Evolutionary conservation across 2,797 vertebrate genomes (phyloP).

Genomic region (Orestias chungarensis): DNA sequence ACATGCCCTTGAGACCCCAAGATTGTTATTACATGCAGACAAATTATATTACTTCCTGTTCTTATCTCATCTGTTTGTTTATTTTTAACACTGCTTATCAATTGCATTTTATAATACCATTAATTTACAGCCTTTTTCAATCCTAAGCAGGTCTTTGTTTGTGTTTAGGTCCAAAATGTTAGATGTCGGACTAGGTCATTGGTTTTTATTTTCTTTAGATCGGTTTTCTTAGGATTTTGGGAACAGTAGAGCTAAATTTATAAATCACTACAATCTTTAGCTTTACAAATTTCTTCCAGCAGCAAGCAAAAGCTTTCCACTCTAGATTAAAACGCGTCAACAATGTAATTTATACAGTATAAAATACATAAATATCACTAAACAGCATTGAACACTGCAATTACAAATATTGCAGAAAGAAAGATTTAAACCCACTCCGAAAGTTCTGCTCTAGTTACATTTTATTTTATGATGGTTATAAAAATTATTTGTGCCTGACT

Average conservation of each 20-base stretch:
- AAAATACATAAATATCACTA: background rate
- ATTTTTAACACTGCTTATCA: background rate
- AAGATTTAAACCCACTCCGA: background rate
- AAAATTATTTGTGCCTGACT: constrained; percentile 1
- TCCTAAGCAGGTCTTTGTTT: background rate
- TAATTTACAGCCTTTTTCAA: background rate
- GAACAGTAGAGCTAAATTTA: background rate
- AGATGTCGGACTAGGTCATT: background rate
- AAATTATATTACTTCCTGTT: no score
- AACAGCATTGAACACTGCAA: background rate
- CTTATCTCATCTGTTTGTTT: no score
- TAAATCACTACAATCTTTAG: background rate
- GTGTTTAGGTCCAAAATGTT: background rate
- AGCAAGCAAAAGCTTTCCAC: background rate
- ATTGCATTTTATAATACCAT: background rate
- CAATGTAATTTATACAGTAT: background rate
- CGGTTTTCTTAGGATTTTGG: background rate
- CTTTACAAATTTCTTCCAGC: background rate
- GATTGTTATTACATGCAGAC: no score
- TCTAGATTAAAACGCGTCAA: background rate
- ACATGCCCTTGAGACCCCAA: background rate
- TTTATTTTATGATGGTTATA: background rate
- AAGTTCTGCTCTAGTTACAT: background rate
- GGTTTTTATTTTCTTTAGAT: background rate
- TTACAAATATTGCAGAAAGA: background rate